A percentile compares a stretch with the other conserved stretches of the same genome.
Conservation (phyloP, 2,888 invertebrate genomes). For the Masnerella sp. region DNA sequence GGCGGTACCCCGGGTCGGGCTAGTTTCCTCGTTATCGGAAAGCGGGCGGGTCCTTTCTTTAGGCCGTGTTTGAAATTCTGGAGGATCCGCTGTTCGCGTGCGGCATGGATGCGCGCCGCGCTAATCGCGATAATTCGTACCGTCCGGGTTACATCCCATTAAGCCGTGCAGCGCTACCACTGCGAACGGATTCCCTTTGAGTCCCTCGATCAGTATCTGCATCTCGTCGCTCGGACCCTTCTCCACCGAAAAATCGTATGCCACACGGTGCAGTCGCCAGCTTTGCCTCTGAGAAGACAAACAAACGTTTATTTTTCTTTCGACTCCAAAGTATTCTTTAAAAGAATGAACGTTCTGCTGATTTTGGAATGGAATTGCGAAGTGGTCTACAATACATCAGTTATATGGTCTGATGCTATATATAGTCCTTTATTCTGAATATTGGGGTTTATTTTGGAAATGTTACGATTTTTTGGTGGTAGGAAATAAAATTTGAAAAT, state of each 20-base stretch:
- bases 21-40: slow-evolving; percentile 63
- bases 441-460: too few species aligned
- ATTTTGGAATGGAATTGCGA: too few species aligned
- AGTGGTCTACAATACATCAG: too few species aligned
- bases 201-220: slow-evolving; percentile 60
- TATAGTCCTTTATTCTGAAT: too few species aligned
- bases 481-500: too few species aligned
- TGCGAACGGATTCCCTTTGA: slow-evolving; percentile 59
- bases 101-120: slow-evolving; percentile 52
- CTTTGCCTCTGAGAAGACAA: slow-evolving; percentile 29
- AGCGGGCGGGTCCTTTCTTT: slow-evolving; percentile 60
- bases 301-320: neutral
- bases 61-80: slow-evolving; percentile 59
- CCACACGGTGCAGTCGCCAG: slow-evolving; percentile 57
- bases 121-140: slow-evolving; percentile 61
- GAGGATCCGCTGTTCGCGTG: slow-evolving; percentile 56
- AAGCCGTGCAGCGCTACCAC: slow-evolving; percentile 60
- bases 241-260: slow-evolving; percentile 49
- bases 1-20: slow-evolving; percentile 59
- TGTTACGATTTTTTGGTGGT: too few species aligned
- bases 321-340: too few species aligned
- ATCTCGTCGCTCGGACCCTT: slow-evolving; percentile 43
- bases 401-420: too few species aligned
- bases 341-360: too few species aligned
- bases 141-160: slow-evolving; percentile 63